These are phyloP conservation scores for Luscinia megarhynchos DNA, from an alignment of 2,797 vertebrate genomes.

Conservation along the genomic window DNA sequence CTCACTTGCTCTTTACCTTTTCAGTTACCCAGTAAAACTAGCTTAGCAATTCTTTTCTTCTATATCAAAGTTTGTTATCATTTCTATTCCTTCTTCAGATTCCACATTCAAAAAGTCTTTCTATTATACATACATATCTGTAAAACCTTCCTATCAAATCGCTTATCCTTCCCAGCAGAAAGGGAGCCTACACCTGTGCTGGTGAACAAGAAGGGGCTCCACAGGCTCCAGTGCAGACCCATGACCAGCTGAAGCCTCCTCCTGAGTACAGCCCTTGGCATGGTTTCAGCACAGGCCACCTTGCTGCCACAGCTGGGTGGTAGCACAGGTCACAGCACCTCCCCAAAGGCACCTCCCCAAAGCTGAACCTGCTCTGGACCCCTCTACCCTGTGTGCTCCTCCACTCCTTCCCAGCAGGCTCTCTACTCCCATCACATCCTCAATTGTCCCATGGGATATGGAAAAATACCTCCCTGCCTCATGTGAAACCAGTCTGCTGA, in stretches of 20 bases:
- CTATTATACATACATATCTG: too few species aligned
- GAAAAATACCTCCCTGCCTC: background rate
- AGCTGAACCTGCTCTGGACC: background rate
- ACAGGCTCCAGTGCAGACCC: background rate
- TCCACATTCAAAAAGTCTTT: too few species aligned
- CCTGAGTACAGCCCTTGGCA: background rate
- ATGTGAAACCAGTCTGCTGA: background rate
- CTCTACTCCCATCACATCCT: background rate
- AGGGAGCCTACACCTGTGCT: background rate
- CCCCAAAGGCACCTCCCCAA: background rate
- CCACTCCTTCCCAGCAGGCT: background rate
- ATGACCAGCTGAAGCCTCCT: background rate
- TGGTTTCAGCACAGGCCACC: background rate
- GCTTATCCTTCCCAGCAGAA: too few species aligned
- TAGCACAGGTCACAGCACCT: background rate
- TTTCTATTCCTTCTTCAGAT: too few species aligned
- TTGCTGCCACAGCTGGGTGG: background rate
- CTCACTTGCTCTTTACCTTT: too few species aligned
- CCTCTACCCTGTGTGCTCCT: background rate
- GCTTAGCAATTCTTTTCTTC: too few species aligned
- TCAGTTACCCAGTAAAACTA: too few species aligned
- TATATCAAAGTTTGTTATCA: too few species aligned
- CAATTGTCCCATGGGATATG: rapidly evolving
- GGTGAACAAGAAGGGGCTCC: background rate
- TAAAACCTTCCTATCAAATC: too few species aligned